Percentiles rank a stretch among this genome's conserved stretches.
These are phyloP conservation scores for Rissa tridactyla DNA, from an alignment of 2,113 vertebrate species.

Conservation along the genomic window DNA sequence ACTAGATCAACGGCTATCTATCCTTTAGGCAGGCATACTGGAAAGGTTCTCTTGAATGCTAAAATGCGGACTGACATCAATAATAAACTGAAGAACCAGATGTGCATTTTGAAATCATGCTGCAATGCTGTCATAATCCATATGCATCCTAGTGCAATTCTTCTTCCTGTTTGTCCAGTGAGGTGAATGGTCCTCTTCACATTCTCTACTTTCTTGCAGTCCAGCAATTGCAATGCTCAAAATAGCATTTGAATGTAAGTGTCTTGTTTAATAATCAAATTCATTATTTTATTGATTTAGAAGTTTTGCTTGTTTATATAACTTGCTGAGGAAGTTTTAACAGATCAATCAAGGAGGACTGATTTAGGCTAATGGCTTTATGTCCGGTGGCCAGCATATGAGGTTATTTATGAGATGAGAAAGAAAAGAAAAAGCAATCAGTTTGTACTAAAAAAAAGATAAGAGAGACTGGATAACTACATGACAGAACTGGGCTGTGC, in stretches of 20 bases:
- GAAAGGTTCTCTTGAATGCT: not conserved
- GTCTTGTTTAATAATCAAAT: not conserved
- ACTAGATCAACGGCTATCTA: not conserved
- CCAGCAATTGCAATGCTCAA: not conserved
- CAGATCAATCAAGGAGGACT: not conserved
- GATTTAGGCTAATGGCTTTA: not conserved
- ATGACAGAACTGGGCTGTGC: not conserved
- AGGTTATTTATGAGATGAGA: not conserved
- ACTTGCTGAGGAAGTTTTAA: not conserved
- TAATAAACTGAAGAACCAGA: not conserved
- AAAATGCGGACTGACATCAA: not conserved
- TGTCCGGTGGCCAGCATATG: not conserved
- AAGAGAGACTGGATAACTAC: not conserved
- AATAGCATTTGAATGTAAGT: not conserved
- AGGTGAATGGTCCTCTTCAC: not conserved
- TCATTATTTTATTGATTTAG: not conserved
- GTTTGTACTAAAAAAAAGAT: not conserved
- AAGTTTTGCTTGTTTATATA: not conserved
- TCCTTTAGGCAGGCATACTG: not conserved
- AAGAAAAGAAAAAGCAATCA: not conserved
- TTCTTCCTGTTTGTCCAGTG: not conserved
- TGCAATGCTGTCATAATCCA: not conserved
- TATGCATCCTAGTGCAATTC: not conserved
- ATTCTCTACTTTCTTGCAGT: not conserved
- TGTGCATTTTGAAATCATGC: not conserved